Base-by-base conservation (phyloP, 2,888 invertebrate genomes). In the Petrolisthes cinctipes region DNA sequence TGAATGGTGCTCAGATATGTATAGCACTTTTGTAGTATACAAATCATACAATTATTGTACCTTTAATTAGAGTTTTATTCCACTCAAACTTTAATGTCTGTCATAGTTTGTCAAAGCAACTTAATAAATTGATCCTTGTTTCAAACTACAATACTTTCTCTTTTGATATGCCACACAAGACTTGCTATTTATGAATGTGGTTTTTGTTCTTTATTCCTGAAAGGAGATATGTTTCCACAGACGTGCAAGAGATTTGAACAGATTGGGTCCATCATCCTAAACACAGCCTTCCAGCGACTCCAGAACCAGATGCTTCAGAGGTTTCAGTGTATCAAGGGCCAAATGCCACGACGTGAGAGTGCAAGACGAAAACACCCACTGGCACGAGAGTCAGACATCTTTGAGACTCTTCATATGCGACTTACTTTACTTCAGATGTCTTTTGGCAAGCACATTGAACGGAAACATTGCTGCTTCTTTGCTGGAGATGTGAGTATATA, bases 381-480 rank as follows among this genome's bases (percentile, higher is more conserved):
- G 91, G 97, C 97, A 53, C 96, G 97, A 92, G 97, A 98, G 93
- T 97, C 96, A 71, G 98, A 98, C 93, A 97, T 98, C 80, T 96
- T 98, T 92, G 97, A 98, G 93, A 98, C 98, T 0, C 94, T 98
- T 91, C 97, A 98, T 92, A 98, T 98, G 96, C 95, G 98, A 91
- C 94, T 98, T 83, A 97, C 97, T 85, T 94, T 98, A 87, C 94
- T 98, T 90, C 97, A 97, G 93, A 98, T 98, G 97, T 96, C 97
- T 37, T 97, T 97, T 94, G 97, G 97, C 83, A 98, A 98, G 93
- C 97, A 98, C 93, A 97, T 98, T 92, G 97, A 98, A 93, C 95
- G 97, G 92, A 97, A 96, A 92, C 96, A 97, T 92, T 97, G 97
- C 93, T 98, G 97, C 93, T 98, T 98, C 93, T 98, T 98, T 92